A percentile compares a stretch with the other conserved stretches of the same genome.
Conservation (phyloP, 2,797 vertebrate genomes). For the Stomatorhinus walkeri region DNA sequence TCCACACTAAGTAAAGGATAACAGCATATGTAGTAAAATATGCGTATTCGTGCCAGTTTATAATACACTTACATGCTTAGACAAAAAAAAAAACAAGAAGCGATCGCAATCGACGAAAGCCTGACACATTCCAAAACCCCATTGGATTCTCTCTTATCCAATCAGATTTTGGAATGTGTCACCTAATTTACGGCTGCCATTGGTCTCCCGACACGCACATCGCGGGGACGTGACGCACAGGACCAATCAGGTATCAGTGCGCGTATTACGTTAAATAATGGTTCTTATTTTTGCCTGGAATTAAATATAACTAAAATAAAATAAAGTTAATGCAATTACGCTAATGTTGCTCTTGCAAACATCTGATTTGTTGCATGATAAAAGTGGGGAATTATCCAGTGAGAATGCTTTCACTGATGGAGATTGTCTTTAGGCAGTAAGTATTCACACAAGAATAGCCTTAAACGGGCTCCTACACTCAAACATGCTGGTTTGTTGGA, state of each 20-base stretch:
- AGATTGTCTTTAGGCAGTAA: not conserved
- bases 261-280: not conserved
- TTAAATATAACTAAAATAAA: not conserved
- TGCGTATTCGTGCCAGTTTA: not conserved
- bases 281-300: not conserved
- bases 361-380: not conserved
- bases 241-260: not conserved
- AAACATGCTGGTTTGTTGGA: not conserved
- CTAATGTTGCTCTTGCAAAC: not conserved
- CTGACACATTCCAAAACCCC: slow-evolving; percentile 10
- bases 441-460: not conserved
- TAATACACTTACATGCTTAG: not conserved
- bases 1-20: not conserved
- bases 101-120: not conserved
- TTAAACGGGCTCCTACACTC: not conserved
- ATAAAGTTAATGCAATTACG: not conserved
- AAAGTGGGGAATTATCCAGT: not conserved
- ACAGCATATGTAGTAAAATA: not conserved
- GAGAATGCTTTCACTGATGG: not conserved
- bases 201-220: not conserved
- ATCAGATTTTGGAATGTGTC: slow-evolving; percentile 12
- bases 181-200: not conserved
- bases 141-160: slow-evolving; percentile 14
- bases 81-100: not conserved
- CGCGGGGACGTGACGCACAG: not conserved